These are phyloP conservation scores for Oceanites oceanicus DNA, from an alignment of 2,113 vertebrate species.

Conservation along the genomic window DNA sequence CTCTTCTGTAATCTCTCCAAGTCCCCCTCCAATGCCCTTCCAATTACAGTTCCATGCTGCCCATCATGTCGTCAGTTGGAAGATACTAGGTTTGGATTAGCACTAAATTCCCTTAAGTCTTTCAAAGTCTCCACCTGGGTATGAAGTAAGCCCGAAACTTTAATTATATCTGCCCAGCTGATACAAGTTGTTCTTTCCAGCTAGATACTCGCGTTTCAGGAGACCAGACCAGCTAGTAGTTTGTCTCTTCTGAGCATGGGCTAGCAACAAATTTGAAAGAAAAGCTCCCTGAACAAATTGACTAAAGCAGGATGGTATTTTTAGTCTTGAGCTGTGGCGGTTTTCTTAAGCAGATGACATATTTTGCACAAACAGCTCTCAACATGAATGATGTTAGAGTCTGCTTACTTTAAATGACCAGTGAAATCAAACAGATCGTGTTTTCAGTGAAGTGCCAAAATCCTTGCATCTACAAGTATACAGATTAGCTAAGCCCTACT, in stretches of 20 bases:
- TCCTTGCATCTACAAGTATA: not conserved
- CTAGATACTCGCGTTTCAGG: not conserved
- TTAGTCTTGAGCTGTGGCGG: not conserved
- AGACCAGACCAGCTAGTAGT: not conserved
- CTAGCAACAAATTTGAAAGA: constrained; percentile 20
- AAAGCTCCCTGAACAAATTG: constrained; percentile 29
- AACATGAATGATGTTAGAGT: not conserved
- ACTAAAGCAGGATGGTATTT: not conserved
- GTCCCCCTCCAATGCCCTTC: constrained; percentile 66
- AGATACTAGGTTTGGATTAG: constrained; percentile 60
- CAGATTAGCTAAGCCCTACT: not conserved
- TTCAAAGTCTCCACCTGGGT: constrained; percentile 57
- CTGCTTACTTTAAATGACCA: not conserved
- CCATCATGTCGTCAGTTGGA: constrained; percentile 45
- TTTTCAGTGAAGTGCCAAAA: not conserved
- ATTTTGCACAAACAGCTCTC: not conserved
- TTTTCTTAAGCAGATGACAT: not conserved
- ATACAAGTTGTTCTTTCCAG: constrained; percentile 41
- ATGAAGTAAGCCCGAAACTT: constrained; percentile 58
- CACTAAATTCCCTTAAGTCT: constrained; percentile 65
- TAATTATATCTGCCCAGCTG: constrained; percentile 61
- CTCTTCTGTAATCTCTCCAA: constrained; percentile 54
- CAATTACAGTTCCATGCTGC: constrained; percentile 62
- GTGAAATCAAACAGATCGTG: not conserved
- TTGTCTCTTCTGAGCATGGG: not conserved